phyloP scores from a whole-genome alignment of 2,113 vertebrate genomes.

The Irena cyanogastra region DNA sequence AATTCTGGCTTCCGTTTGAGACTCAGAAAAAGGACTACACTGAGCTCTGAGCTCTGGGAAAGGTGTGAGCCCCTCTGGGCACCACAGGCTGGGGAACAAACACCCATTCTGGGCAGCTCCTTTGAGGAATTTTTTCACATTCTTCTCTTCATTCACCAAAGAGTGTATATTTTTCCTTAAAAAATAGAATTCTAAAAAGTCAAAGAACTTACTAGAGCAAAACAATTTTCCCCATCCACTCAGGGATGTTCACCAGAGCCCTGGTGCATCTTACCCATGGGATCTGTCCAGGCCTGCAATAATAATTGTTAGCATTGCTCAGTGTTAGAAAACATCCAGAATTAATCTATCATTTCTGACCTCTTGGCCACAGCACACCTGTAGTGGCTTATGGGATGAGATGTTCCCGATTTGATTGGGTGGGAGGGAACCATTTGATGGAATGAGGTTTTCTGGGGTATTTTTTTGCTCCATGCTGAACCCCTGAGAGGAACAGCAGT shows the following conservation, averaged over 20 bases:
- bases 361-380: neutral
- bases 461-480: neutral
- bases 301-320: neutral
- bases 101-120: neutral
- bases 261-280: neutral
- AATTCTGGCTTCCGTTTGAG: neutral
- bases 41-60: neutral
- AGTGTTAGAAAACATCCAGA: neutral
- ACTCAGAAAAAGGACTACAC: neutral
- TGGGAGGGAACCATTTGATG: neutral
- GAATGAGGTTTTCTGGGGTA: rapidly evolving
- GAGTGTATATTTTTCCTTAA: neutral
- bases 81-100: neutral
- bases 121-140: neutral
- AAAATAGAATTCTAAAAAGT: neutral
- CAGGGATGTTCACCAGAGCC: neutral
- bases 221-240: neutral
- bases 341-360: neutral
- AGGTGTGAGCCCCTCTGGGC: neutral
- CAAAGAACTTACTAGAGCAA: neutral
- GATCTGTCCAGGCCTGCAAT: neutral
- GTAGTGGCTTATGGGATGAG: neutral
- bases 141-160: neutral
- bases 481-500: rapidly evolving
- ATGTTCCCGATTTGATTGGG: rapidly evolving